phyloP scores from a whole-genome alignment of 2,113 vertebrate genomes.

The Brevimyrus niger region DNA sequence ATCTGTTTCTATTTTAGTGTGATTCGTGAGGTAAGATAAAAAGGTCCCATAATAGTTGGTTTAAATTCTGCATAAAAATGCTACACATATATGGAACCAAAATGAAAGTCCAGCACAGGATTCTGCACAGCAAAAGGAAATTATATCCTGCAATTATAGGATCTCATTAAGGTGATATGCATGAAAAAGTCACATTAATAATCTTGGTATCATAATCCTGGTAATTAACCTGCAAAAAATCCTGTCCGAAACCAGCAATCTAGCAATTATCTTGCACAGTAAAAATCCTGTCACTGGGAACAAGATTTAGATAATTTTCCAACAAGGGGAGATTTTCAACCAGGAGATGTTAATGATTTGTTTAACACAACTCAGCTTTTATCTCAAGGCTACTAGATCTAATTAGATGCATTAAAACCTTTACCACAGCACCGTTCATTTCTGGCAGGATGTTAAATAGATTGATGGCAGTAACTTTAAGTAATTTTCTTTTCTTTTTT shows the following conservation, averaged over 20 bases:
- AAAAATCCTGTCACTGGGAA: background rate
- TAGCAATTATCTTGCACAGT: background rate
- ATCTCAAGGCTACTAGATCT: slow-evolving; percentile 1
- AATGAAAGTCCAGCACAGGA: background rate
- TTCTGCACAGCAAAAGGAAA: background rate
- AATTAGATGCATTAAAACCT: background rate
- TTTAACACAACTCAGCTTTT: background rate
- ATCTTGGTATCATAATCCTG: background rate
- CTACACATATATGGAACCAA: background rate
- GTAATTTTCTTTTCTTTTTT: background rate
- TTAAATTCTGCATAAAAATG: background rate
- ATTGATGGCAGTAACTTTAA: background rate
- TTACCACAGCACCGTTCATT: background rate
- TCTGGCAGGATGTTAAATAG: background rate
- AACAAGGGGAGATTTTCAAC: background rate
- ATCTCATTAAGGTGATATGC: background rate
- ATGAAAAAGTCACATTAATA: background rate
- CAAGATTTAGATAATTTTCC: background rate
- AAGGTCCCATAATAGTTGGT: background rate
- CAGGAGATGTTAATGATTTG: background rate
- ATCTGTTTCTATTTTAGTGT: background rate
- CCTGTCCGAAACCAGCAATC: background rate
- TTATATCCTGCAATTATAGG: background rate
- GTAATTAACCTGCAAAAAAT: background rate
- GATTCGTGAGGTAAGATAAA: background rate